Evolutionary conservation across 2,113 vertebrate species (phyloP).

Genomic region (Dromaius novaehollandiae): DNA sequence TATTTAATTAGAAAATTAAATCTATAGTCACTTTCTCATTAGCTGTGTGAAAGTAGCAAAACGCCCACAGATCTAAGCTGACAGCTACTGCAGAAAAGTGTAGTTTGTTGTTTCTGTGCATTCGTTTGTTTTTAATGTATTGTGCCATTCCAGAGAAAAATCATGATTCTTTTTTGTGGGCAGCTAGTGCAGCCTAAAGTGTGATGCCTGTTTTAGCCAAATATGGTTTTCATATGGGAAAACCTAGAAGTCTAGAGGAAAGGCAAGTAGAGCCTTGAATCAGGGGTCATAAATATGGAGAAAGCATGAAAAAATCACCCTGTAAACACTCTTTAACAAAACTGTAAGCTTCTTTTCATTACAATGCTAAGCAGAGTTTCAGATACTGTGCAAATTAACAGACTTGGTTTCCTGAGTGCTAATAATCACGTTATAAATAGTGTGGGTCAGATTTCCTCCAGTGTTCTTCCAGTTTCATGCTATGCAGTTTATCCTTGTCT

Average conservation of each 20-base stretch:
- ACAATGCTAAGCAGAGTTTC: background rate
- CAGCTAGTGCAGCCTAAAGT: background rate
- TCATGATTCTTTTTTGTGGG: background rate
- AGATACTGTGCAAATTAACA: background rate
- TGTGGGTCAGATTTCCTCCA: background rate
- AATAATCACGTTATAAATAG: background rate
- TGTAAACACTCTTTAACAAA: background rate
- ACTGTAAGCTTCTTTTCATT: background rate
- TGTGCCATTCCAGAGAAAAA: background rate
- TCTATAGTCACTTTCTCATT: background rate
- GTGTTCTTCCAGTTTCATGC: background rate
- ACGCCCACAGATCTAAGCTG: background rate
- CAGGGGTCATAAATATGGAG: background rate
- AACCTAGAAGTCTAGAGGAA: background rate
- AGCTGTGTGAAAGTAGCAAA: background rate
- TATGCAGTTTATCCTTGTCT: background rate
- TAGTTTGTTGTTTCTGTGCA: background rate
- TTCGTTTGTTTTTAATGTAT: background rate
- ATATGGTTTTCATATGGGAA: background rate
- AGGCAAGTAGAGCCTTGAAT: background rate
- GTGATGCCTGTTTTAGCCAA: background rate
- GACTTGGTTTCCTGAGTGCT: background rate
- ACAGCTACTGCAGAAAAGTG: background rate
- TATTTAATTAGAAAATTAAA: constrained; percentile 26
- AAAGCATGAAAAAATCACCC: background rate